A percentile compares a stretch with the other conserved stretches of the same genome.
Evolutionary conservation across 2,797 vertebrate species (phyloP).

Genomic region (Gastrophryne carolinensis): DNA sequence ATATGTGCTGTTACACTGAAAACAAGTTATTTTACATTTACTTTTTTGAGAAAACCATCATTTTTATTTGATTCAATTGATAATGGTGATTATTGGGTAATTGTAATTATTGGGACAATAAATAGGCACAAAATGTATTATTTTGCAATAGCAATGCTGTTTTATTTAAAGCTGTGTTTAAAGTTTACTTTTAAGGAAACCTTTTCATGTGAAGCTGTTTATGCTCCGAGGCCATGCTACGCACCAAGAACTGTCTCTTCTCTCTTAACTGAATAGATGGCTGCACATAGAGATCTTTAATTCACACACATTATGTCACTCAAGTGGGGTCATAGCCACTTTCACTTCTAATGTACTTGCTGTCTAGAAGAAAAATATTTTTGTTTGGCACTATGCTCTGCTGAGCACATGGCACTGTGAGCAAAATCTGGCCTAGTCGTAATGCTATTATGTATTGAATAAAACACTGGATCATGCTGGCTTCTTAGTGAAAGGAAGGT

Average conservation of each 20-base stretch:
- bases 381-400: background rate
- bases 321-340: background rate
- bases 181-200: background rate
- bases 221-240: background rate
- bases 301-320: background rate
- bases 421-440: background rate
- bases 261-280: background rate
- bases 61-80: too few species aligned
- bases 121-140: background rate
- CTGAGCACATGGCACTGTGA: background rate
- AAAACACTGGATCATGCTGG: background rate
- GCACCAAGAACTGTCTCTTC: background rate
- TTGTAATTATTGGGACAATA: too few species aligned
- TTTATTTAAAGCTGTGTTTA: too few species aligned
- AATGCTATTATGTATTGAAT: background rate
- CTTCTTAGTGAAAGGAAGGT: background rate
- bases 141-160: background rate
- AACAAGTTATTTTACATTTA: too few species aligned
- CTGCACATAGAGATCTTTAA: conserved; percentile 3
- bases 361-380: background rate
- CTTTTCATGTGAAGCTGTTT: background rate
- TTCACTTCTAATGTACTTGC: background rate
- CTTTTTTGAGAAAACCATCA: too few species aligned
- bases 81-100: too few species aligned
- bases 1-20: too few species aligned